A percentile compares a stretch with the other conserved stretches of the same genome.
Evolutionary conservation across 2,113 vertebrate species (phyloP).

Genomic region (Ursus arctos): DNA sequence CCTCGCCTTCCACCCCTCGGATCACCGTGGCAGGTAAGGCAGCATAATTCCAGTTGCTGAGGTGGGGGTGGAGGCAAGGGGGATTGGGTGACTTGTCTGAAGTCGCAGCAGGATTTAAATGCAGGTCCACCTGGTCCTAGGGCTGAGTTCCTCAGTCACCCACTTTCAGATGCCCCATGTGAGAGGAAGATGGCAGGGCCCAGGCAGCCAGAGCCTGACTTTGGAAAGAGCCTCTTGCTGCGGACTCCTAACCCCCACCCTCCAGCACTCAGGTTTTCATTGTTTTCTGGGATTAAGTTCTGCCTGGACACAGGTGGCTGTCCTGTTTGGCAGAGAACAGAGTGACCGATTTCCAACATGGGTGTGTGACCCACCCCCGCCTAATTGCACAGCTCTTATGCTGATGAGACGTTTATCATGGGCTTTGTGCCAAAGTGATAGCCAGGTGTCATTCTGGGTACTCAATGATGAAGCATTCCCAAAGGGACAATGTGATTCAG

Average conservation of each 20-base stretch:
- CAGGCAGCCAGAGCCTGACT: not conserved
- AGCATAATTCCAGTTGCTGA: not conserved
- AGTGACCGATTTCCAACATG: not conserved
- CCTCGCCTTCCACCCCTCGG: not conserved
- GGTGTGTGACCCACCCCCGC: not conserved
- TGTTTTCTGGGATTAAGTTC: not conserved
- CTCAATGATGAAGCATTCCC: not conserved
- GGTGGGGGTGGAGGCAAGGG: not conserved
- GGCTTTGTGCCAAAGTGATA: constrained; percentile 44
- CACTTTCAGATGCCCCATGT: not conserved
- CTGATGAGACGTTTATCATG: constrained; percentile 47
- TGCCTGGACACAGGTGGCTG: constrained; percentile 30
- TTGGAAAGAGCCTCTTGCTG: not conserved
- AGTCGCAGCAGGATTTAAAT: not conserved
- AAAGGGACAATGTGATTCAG: not conserved
- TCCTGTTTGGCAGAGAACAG: constrained; percentile 26
- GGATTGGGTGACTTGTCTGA: not conserved
- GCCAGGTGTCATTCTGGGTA: constrained; percentile 39
- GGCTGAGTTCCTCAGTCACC: not conserved
- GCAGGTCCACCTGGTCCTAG: not conserved
- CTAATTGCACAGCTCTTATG: constrained; percentile 29
- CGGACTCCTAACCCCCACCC: not conserved
- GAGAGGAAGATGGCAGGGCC: not conserved
- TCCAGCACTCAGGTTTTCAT: not conserved
- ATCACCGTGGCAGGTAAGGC: too few relatives aligned